Conservation (phyloP, 2,888 invertebrate species). For the Epicampocera succincta region DNA sequence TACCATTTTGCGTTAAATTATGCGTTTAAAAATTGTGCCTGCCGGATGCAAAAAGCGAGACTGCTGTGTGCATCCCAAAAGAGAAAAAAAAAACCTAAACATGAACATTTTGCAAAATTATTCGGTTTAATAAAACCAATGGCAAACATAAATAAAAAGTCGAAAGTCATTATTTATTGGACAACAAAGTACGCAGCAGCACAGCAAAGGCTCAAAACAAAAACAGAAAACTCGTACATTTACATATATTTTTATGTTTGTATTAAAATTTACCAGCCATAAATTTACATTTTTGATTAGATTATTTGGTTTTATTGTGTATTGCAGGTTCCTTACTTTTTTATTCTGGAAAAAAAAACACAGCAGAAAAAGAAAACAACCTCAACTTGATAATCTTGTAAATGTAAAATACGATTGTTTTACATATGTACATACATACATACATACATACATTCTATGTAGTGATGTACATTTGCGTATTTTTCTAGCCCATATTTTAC, state of each 20-base stretch:
- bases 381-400: not conserved
- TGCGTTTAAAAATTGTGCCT: conserved; percentile 48
- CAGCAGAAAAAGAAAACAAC: not conserved
- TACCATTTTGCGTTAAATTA: conserved; percentile 22
- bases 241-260: conserved; percentile 21
- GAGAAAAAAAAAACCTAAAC: conserved; percentile 4
- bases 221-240: not conserved
- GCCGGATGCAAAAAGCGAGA: conserved; percentile 47
- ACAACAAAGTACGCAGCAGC: not conserved
- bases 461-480: too few relatives aligned
- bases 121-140: conserved; percentile 32
- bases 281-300: conserved; percentile 64
- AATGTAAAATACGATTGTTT: conserved; percentile 6
- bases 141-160: conserved; percentile 25
- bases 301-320: conserved; percentile 15
- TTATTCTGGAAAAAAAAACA: conserved; percentile 5
- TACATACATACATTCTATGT: too few relatives aligned
- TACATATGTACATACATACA: too few relatives aligned
- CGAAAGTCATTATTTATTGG: conserved; percentile 40
- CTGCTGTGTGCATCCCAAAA: not conserved
- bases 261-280: conserved; percentile 48
- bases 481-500: too few relatives aligned
- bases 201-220: not conserved
- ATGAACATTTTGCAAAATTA: conserved; percentile 19
- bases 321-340: not conserved